Evolutionary conservation across 2,888 invertebrate species (phyloP), one percentile per base, ranked within the genome.

Genomic region (Diachrysia chrysitis): DNA sequence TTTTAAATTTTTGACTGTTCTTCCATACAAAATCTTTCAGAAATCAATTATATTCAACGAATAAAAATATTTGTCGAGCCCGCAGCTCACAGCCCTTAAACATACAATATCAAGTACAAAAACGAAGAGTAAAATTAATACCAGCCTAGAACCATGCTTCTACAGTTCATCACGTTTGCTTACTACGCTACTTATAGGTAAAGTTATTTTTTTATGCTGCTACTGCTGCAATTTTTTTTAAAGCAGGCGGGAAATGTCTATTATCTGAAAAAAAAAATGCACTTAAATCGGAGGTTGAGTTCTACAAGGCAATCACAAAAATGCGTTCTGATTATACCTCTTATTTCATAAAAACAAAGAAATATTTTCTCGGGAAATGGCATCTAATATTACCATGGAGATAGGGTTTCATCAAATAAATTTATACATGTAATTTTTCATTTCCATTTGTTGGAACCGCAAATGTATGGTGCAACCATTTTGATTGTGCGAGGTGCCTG

Each of bases 391-490:
- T 21, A 21, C 48, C 21, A 51, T 51, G 19, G 48, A 51, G 19
- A 21, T 42, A 14, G 10, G 48, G 48, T 51, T 51, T 21, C 25
- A n/a, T 53, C 32, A 42, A 63, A 51, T 48, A 48, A 42, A 37
- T 62, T 23, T 65, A 57, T 66, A 48, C 57, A 17, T 7, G 32
- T 56, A 56, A 69, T 48, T 59, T 68, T 71, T 64, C 62, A 74
- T 69, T 74, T 64, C 14, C 66, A 64, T 78, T 71, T 58, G 63
- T 68, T 62, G 60, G 59, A 53, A 73, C 64, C 60, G 59, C 78
- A 77, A 78, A 77, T 66, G 63, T 58, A 65, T 21, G 63, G 37
- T 68, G 75, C 72, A 76, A 69, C 64, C 63, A 77, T 74, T 71
- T 74, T 67, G 72, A 75, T 78, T 78, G 78, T 51, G 68, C 70